A percentile compares a stretch with the other conserved stretches of the same genome.
Conservation (phyloP, 1,140 invertebrate species). For the Sarcophaga bullata region DNA sequence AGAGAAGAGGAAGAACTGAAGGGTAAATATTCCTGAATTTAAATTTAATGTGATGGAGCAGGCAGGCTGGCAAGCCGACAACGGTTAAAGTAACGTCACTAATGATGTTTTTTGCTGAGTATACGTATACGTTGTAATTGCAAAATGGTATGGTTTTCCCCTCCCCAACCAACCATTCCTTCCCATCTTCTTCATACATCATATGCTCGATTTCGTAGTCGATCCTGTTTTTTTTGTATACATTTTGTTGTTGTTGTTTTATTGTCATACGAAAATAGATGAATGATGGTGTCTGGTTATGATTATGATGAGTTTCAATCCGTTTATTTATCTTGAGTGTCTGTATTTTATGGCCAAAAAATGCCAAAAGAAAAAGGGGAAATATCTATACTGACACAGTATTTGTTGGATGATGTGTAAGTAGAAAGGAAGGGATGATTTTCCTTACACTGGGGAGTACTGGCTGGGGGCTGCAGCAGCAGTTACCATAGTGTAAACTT, state of each 20-base stretch:
- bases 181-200: neutral
- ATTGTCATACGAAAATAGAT: neutral
- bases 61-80: neutral
- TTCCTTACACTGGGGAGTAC: neutral
- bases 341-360: neutral
- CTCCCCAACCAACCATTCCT: neutral
- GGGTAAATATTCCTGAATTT: neutral
- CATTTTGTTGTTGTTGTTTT: neutral
- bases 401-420: too few species aligned
- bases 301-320: neutral
- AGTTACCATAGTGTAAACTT: neutral
- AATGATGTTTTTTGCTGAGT: slow-evolving; percentile 2
- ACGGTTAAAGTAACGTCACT: neutral
- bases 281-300: neutral
- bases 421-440: slow-evolving; percentile 2
- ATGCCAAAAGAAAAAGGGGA: neutral
- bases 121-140: neutral
- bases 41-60: neutral
- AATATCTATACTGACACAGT: neutral
- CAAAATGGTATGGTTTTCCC: neutral
- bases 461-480: too few species aligned
- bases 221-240: neutral
- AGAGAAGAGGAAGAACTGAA: too few species aligned
- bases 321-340: neutral
- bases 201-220: neutral